Evolutionary conservation across 2,797 vertebrate genomes (phyloP).

Genomic region (Poecilia gillii): DNA sequence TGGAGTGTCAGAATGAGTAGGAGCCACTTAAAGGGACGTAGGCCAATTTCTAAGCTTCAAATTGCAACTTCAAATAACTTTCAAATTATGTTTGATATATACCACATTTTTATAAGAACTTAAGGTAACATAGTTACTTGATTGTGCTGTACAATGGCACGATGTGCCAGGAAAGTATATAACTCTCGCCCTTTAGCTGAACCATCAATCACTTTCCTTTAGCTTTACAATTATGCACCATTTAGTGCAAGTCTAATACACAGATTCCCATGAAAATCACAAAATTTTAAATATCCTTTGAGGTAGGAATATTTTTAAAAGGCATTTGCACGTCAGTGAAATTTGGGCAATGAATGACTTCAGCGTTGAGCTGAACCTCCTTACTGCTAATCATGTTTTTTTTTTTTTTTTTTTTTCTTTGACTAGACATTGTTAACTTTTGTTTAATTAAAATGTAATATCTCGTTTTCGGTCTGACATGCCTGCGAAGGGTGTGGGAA

Average conservation of each 20-base stretch:
- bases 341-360: slow-evolving; percentile 12
- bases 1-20: too few species aligned
- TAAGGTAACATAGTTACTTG: too few species aligned
- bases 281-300: not conserved
- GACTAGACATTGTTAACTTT: not conserved
- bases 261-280: not conserved
- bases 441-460: slow-evolving; percentile 1
- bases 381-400: too few species aligned
- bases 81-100: too few species aligned
- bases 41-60: too few species aligned
- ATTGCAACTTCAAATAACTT: too few species aligned
- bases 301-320: not conserved
- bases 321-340: not conserved
- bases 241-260: not conserved
- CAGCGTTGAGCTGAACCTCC: not conserved
- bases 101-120: too few species aligned
- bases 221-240: not conserved
- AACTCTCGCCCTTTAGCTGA: not conserved
- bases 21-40: too few species aligned
- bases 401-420: not conserved
- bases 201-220: not conserved
- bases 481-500: slow-evolving; percentile 52
- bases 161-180: too few species aligned
- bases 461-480: slow-evolving; percentile 27
- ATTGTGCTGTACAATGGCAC: too few species aligned